Percentiles rank a stretch among this genome's conserved stretches.
Conservation (phyloP, 2,888 invertebrate genomes). For the Macrosoma leucophasiata region DNA sequence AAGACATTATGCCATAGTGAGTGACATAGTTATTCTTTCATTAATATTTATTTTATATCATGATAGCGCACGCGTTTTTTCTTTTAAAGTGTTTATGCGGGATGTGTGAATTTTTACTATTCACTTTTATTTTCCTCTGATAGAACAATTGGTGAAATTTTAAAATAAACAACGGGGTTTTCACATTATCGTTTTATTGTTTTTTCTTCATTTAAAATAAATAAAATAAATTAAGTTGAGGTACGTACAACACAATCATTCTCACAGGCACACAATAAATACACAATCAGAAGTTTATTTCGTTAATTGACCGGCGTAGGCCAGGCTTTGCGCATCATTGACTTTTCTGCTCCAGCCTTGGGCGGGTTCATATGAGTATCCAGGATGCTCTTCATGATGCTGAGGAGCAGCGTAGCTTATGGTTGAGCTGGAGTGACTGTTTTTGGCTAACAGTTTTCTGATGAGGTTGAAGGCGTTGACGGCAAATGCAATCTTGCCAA, state of each 20-base stretch:
- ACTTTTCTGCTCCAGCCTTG: slow-evolving; percentile 80
- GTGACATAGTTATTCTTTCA: slow-evolving; percentile 55
- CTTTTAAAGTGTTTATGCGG: slow-evolving; percentile 45
- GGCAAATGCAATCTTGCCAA: slow-evolving; percentile 90
- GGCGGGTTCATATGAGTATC: slow-evolving; percentile 71
- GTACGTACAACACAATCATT: slow-evolving; percentile 49
- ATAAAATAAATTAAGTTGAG: slow-evolving; percentile 52
- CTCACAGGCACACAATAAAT: slow-evolving; percentile 37
- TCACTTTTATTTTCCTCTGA: too few species aligned
- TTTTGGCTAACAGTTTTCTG: slow-evolving; percentile 82
- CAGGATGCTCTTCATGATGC: slow-evolving; percentile 75
- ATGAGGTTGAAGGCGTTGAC: slow-evolving; percentile 80
- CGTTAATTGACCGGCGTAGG: slow-evolving; percentile 73
- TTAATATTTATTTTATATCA: slow-evolving; percentile 58
- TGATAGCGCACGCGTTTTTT: slow-evolving; percentile 45
- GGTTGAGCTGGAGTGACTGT: slow-evolving; percentile 35
- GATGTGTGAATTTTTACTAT: too few species aligned
- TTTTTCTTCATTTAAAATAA: slow-evolving; percentile 26
- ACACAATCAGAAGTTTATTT: slow-evolving; percentile 35
- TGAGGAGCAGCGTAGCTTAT: slow-evolving; percentile 81
- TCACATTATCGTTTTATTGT: slow-evolving; percentile 20
- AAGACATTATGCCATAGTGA: slow-evolving; percentile 57
- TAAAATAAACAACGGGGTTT: too few species aligned
- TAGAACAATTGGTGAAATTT: slow-evolving; percentile 26
- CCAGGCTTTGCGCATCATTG: slow-evolving; percentile 79